Base-by-base conservation (phyloP, 2,797 vertebrate species). In the Dendrocincla fuliginosa region DNA sequence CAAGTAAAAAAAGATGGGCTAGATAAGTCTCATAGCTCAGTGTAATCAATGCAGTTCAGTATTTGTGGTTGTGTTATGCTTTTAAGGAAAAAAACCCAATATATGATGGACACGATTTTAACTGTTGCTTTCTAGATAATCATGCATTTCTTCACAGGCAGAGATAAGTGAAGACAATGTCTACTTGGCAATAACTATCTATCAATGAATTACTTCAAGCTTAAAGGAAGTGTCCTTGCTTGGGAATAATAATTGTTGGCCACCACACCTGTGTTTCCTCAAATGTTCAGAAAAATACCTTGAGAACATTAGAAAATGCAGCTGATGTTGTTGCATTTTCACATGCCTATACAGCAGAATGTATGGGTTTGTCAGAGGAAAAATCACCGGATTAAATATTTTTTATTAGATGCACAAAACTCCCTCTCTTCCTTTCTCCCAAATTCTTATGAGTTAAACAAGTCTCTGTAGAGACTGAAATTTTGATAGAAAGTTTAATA, bases 301-400 rank as follows among this genome's bases (percentile, higher is more conserved):
- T 13, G 11, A 89, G 76, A 95, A 74, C 87, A 76, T 86, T 78
- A 95, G 76, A 92, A 94, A 90, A 75, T 83, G 64, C 44, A 94
- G 82, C 49, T 71, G 57, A 50, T 42, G n/a, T 15, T 90, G n/a
- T 16, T 75, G 18, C 28, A 71, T 80, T 90, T 93, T 89, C 74
- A 79, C 2, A 1, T 35, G 39, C 44, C 41, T 68, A 10, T 11
- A 27, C 0, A 56, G 85, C 35, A 86, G n/a, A 73, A 87, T 6
- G 2, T 95, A 90, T 84, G 87, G 65, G 53, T 32, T 46, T 65
- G 37, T 82, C 69, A 82, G 41, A 82, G 0, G 9, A 90, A 94
- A 93, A 90, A 79, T 44, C 68, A 69, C 13, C 47, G 61, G 37
- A 63, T 86, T 23, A 80, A 78, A 15, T 37, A 73, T 10, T 70